phyloP scores from a whole-genome alignment of 2,888 invertebrate species.

The Craniophora ligustri region DNA sequence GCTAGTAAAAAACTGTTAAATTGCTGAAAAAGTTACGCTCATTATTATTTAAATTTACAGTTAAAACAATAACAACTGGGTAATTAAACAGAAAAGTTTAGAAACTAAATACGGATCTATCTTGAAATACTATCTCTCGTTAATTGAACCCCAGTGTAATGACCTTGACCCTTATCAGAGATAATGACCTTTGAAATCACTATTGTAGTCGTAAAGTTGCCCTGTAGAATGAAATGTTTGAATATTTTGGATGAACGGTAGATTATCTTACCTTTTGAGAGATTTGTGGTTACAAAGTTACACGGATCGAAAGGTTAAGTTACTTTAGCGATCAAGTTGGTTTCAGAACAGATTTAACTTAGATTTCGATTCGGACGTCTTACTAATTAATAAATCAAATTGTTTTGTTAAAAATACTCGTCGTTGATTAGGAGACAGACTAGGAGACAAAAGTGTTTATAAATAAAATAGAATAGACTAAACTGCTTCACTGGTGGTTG shows the following conservation, averaged over 20 bases:
- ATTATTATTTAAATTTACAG: no score
- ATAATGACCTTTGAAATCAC: constrained; percentile 7
- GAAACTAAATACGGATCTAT: background rate
- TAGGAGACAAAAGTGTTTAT: no score
- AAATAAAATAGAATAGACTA: no score
- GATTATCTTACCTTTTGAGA: constrained; percentile 2
- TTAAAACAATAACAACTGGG: background rate
- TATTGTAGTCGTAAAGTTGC: background rate
- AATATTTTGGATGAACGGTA: constrained; percentile 15
- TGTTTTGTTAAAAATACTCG: no score
- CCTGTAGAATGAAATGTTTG: constrained; percentile 5
- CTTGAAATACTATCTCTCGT: background rate
- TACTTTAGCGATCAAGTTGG: constrained; percentile 8
- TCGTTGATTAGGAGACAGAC: no score
- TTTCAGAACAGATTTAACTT: no score
- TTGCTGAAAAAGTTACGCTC: no score
- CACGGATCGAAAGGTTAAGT: background rate
- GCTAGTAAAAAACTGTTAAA: no score
- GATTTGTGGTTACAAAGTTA: constrained; percentile 11
- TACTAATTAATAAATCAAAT: no score
- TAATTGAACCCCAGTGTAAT: constrained; percentile 20
- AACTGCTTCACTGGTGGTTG: no score
- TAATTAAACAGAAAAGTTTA: no score
- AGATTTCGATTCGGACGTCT: no score
- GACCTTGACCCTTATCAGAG: constrained; percentile 10